A percentile compares a stretch with the other conserved stretches of the same genome.
Evolutionary conservation across 2,888 invertebrate genomes (phyloP).

Genomic region (Gymnoscelis rufifasciata): DNA sequence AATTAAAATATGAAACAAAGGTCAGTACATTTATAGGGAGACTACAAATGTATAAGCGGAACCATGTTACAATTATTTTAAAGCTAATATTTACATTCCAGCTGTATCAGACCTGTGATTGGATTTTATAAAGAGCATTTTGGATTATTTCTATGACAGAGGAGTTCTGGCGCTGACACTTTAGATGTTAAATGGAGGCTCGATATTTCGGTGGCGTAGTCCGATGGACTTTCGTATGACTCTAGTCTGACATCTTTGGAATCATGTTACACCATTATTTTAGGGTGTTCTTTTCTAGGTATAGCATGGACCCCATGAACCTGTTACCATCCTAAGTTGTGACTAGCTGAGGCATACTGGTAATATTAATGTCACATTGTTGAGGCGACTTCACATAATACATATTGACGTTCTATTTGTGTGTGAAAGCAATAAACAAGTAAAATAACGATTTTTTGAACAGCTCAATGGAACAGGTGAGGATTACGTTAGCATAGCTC

Average conservation of each 20-base stretch:
- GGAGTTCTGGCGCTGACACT: constrained; percentile 62
- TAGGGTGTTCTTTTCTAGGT: constrained; percentile 80
- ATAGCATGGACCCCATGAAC: constrained; percentile 61
- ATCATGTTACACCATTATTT: constrained; percentile 58
- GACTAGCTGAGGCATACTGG: constrained; percentile 67
- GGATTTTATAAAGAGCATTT: constrained; percentile 72
- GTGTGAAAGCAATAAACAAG: constrained; percentile 73
- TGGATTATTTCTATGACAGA: constrained; percentile 65
- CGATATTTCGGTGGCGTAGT: constrained; percentile 48
- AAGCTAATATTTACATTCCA: constrained; percentile 79
- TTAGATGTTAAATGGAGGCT: constrained; percentile 60
- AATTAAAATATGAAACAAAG: constrained; percentile 50
- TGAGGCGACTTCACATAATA: constrained; percentile 69
- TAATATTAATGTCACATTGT: constrained; percentile 74
- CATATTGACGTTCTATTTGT: constrained; percentile 65
- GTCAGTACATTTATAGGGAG: constrained; percentile 72
- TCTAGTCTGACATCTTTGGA: constrained; percentile 39
- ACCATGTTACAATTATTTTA: constrained; percentile 67
- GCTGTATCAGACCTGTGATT: constrained; percentile 72
- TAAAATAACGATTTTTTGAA: constrained; percentile 76
- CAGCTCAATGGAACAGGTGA: constrained; percentile 77
- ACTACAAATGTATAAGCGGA: constrained; percentile 58
- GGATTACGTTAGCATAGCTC: constrained; percentile 71
- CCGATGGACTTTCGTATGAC: constrained; percentile 42
- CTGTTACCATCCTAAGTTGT: constrained; percentile 56